phyloP scores from a whole-genome alignment of 2,888 invertebrate genomes.

The Prosapia bicincta region DNA sequence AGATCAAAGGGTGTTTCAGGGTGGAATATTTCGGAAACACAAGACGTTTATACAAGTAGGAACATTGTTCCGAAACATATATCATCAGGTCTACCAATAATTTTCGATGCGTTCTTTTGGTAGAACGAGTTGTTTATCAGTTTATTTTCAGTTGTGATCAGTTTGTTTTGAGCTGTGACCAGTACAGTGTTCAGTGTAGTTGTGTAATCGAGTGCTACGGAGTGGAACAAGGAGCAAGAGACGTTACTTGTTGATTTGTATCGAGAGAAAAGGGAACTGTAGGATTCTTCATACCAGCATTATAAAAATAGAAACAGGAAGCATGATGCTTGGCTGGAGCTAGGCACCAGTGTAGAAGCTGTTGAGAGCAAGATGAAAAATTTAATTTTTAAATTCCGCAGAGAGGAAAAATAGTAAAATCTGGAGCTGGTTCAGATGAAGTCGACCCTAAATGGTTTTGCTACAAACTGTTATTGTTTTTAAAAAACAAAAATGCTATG shows the following conservation, averaged over 20 bases:
- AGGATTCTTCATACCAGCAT: not conserved
- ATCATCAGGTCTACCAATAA: not conserved
- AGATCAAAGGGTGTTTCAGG: conserved; percentile 2
- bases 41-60: not conserved
- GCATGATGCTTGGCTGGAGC: not conserved
- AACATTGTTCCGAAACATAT: not conserved
- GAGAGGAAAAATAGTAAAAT: not conserved
- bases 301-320: not conserved
- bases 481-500: not conserved
- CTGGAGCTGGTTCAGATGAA: not conserved
- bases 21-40: conserved; percentile 5
- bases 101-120: not conserved
- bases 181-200: not conserved
- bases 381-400: not conserved
- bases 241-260: not conserved
- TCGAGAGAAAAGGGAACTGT: not conserved
- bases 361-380: not conserved
- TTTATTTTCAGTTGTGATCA: no score
- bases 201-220: not conserved
- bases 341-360: not conserved
- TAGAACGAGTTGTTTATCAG: not conserved
- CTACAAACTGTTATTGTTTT: not conserved
- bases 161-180: not conserved
- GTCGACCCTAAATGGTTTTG: not conserved
- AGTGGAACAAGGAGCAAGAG: not conserved